phyloP scores from a whole-genome alignment of 2,888 invertebrate genomes.

The Scaptomyza flava region DNA sequence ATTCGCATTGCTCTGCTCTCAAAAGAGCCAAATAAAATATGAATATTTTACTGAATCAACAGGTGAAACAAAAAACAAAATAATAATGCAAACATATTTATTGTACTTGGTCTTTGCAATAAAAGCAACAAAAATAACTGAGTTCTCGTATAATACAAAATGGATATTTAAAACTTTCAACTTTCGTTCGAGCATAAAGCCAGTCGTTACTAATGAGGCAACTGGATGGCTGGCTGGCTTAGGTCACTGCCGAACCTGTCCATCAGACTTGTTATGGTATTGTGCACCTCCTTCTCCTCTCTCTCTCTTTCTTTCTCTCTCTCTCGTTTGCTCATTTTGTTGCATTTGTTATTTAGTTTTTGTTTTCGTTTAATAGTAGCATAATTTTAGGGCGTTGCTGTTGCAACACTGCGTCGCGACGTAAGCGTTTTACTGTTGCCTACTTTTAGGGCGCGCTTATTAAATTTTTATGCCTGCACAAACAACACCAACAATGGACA shows the following conservation, averaged over 20 bases:
- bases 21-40: too few species aligned
- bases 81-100: too few species aligned
- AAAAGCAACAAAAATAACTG: too few species aligned
- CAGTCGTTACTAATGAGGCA: too few species aligned
- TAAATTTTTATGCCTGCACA: constrained; percentile 69
- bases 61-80: too few species aligned
- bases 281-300: background rate
- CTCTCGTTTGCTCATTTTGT: constrained; percentile 27
- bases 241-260: constrained; percentile 9
- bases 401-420: constrained; percentile 36
- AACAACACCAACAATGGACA: constrained; percentile 50
- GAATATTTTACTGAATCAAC: too few species aligned
- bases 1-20: too few species aligned
- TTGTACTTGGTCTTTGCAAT: too few species aligned
- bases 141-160: too few species aligned
- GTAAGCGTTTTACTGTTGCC: constrained; percentile 62
- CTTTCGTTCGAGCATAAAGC: too few species aligned
- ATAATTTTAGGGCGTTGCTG: constrained; percentile 56
- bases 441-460: constrained; percentile 59
- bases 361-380: constrained; percentile 47
- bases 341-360: constrained; percentile 2
- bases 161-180: too few species aligned
- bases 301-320: background rate
- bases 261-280: constrained; percentile 25
- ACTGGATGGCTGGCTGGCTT: background rate